Conservation (phyloP, 2,113 vertebrate species). For the Chrysochloris asiatica region DNA sequence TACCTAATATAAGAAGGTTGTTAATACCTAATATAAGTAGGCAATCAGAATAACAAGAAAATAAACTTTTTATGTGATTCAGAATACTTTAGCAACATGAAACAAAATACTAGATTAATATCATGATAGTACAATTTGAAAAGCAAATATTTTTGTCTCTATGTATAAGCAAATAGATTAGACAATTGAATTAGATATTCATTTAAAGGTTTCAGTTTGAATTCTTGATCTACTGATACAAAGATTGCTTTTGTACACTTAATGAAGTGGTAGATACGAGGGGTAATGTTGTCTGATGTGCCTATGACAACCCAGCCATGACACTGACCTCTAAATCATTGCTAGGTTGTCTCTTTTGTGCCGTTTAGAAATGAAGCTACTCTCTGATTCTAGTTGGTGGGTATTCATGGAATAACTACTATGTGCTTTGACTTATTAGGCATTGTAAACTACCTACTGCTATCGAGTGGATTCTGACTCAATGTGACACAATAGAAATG, state of each 20-base stretch:
- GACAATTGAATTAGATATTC: not conserved
- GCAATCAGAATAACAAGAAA: constrained; percentile 5
- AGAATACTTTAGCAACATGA: constrained; percentile 22
- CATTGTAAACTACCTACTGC: too few relatives aligned
- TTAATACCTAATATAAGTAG: not conserved
- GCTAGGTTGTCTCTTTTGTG: not conserved
- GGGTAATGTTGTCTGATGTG: too few relatives aligned
- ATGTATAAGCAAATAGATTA: not conserved
- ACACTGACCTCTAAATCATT: accelerated
- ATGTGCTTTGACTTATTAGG: not conserved
- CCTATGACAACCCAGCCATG: not conserved
- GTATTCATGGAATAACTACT: not conserved
- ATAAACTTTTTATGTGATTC: not conserved
- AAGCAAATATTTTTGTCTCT: not conserved
- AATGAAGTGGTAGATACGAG: not conserved
- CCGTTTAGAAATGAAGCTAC: not conserved
- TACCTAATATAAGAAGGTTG: not conserved
- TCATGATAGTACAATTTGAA: not conserved
- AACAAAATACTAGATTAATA: constrained; percentile 15
- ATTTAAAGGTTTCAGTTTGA: not conserved
- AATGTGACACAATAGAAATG: too few relatives aligned
- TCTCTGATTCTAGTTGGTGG: not conserved
- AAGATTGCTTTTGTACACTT: not conserved
- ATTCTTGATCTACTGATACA: not conserved
- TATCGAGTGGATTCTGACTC: too few relatives aligned